Evolutionary conservation across 1,140 invertebrate species (phyloP), one percentile per base, ranked within the genome.

Genomic region (Yoshiicerus persimilis): DNA sequence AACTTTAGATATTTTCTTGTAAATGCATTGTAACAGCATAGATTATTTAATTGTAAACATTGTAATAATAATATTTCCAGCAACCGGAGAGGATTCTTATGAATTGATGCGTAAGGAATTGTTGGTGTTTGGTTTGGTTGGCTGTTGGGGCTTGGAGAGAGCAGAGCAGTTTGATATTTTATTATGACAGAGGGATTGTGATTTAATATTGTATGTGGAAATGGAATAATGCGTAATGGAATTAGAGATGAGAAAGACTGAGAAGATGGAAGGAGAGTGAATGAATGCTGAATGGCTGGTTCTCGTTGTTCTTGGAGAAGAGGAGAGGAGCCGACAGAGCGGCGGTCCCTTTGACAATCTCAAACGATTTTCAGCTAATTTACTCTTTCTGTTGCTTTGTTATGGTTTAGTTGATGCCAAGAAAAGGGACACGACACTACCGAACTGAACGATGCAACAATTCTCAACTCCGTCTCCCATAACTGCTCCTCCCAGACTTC

Each of bases 351-450:
- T 70, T 70, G 64, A 70, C 64, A 70, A 70, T 70, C 64, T 70
- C 16, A 70, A 70, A 70, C 64, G 64, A 70, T 70, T 70, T 70
- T 70, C 64, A 70, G 64, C 64, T 70, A 70, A 70, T 70, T 70
- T 70, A 70, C 64, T 70, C 64, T 70, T 70, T 70, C 64, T 70
- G 64, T 70, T 70, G 27, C 64, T 70, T 70, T 70, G 64, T 70
- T 70, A 70, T 70, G 64, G 64, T 70, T 56, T 56, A 56, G 13
- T 30, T 70, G 64, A 70, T 70, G 64, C 64, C 64, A 70, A 85
- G 39, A 47, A 39, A 85, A 85, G 84, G 47, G 85, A 47, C 30
- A 86, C 34, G 85, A 86, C 85, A 32, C 62, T 36, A 62, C 85
- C 13, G 23, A 32, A 56, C 70, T 25, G 20, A 84, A 41, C 25